Evolutionary conservation across 2,113 vertebrate genomes (phyloP).

Genomic region (Marmota monax): DNA sequence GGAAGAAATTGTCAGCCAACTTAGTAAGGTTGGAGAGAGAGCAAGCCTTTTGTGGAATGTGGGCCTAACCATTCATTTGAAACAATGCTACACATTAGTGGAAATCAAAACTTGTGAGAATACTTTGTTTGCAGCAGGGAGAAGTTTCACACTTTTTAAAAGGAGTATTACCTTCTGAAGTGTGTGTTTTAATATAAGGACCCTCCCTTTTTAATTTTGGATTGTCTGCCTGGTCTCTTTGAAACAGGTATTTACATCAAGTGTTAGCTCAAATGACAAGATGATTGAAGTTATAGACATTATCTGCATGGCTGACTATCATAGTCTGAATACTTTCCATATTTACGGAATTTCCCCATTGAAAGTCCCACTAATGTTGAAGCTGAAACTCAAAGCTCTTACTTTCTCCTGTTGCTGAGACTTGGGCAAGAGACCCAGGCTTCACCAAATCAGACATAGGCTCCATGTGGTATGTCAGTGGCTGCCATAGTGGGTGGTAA

Average conservation of each 20-base stretch:
- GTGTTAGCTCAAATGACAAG: background rate
- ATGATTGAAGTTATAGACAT: background rate
- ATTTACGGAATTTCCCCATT: background rate
- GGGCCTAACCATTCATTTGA: background rate
- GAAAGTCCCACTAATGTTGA: background rate
- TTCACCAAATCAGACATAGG: background rate
- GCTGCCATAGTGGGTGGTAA: too few species aligned
- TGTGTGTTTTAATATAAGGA: background rate
- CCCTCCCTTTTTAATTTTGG: background rate
- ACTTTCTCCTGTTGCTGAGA: background rate
- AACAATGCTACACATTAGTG: background rate
- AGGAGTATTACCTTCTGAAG: background rate
- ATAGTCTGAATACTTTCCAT: background rate
- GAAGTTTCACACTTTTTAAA: background rate
- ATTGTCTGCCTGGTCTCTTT: background rate
- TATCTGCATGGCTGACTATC: background rate
- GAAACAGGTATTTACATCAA: background rate
- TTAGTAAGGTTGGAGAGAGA: background rate
- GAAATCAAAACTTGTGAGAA: background rate
- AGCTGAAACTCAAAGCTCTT: background rate
- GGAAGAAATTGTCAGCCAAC: background rate
- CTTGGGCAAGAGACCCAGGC: background rate
- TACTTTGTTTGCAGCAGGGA: background rate
- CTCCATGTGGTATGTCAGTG: accelerated
- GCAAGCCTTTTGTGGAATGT: background rate